Conservation (phyloP, 2,113 vertebrate genomes). For the Suricata suricatta region DNA sequence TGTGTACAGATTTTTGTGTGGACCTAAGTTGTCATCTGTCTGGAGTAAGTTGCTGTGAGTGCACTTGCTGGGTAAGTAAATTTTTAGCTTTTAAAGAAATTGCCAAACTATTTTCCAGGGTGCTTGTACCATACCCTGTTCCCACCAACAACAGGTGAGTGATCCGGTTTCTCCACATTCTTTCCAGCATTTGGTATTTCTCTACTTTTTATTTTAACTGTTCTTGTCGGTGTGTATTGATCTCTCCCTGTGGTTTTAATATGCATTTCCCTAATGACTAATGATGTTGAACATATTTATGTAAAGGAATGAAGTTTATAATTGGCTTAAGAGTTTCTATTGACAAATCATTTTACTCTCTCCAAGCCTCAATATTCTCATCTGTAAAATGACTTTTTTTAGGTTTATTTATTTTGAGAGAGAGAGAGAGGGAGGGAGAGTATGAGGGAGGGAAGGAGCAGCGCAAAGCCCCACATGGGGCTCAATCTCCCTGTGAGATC, state of each 20-base stretch:
- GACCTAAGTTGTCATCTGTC: not conserved
- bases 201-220: not conserved
- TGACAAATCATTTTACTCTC: slow-evolving; percentile 14
- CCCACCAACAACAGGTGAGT: not conserved
- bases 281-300: not conserved
- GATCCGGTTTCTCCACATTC: not conserved
- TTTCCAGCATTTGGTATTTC: not conserved
- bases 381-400: not conserved
- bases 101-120: not conserved
- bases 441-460: too few species aligned
- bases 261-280: not conserved
- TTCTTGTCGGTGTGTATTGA: not conserved
- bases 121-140: not conserved
- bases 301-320: not conserved
- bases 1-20: not conserved
- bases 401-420: too few species aligned
- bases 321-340: not conserved
- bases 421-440: too few species aligned
- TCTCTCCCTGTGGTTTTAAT: not conserved
- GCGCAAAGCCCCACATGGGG: too few species aligned
- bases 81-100: slow-evolving; percentile 18
- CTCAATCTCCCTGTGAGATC: too few species aligned
- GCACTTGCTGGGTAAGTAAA: not conserved
- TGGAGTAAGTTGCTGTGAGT: not conserved
- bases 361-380: not conserved